Evolutionary conservation across 1,140 invertebrate genomes (phyloP).

Genomic region (Bombus sylvicola): DNA sequence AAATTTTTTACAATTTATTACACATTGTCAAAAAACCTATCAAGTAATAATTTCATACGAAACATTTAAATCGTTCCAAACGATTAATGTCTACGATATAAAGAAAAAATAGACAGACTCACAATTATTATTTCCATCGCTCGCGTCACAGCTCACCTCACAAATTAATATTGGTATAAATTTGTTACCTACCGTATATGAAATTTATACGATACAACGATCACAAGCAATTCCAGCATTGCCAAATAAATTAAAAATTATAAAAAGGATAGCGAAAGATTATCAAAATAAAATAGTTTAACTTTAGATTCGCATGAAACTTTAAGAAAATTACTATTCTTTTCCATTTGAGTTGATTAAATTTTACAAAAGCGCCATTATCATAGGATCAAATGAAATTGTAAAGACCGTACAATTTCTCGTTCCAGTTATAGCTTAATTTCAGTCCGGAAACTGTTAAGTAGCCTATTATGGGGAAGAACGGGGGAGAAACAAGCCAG

Average conservation of each 20-base stretch:
- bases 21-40: not conserved
- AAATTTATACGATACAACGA: not conserved
- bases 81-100: not conserved
- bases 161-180: not conserved
- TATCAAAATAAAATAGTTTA: not conserved
- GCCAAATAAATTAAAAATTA: not conserved
- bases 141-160: not conserved
- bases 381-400: not conserved
- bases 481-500: not conserved
- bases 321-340: not conserved
- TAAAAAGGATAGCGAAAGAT: not conserved
- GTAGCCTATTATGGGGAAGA: not conserved
- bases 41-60: not conserved
- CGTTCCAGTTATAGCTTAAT: conserved; percentile 1
- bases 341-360: not conserved
- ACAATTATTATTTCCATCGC: not conserved
- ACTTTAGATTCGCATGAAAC: not conserved
- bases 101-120: not conserved
- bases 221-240: not conserved
- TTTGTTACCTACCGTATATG: not conserved
- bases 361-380: not conserved
- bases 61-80: not conserved
- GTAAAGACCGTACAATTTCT: not conserved
- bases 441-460: not conserved
- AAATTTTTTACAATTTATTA: not conserved